phyloP scores from a whole-genome alignment of 2,797 vertebrate genomes.

The Anguilla anguilla region DNA sequence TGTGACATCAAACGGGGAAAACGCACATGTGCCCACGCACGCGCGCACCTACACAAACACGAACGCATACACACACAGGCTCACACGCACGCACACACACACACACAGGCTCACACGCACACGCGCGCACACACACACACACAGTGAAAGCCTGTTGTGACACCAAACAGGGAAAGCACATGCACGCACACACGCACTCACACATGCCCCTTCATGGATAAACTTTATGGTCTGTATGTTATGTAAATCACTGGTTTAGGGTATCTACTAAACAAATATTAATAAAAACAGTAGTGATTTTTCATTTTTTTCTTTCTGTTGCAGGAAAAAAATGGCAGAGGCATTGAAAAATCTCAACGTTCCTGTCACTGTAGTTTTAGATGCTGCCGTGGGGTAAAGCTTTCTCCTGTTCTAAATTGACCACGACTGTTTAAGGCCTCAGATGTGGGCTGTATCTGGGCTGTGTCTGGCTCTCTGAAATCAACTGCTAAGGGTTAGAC shows the following conservation, averaged over 20 bases:
- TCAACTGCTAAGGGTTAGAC: not conserved
- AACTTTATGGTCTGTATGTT: not conserved
- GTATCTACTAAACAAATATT: not conserved
- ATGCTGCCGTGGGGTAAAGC: slow-evolving; percentile 91
- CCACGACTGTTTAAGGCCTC: not conserved
- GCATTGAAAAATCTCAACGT: slow-evolving; percentile 85
- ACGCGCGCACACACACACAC: not conserved
- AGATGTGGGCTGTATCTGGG: not conserved
- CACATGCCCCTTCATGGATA: not conserved
- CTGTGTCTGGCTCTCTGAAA: not conserved
- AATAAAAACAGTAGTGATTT: not conserved
- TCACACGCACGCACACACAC: no score
- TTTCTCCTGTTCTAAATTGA: not conserved
- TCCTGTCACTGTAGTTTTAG: slow-evolving; percentile 88
- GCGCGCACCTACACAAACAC: slow-evolving; percentile 3
- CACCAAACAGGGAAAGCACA: not conserved
- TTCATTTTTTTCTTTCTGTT: slow-evolving; percentile 8
- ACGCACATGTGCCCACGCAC: no score
- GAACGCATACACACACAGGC: no score
- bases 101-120: no score
- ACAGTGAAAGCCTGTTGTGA: not conserved
- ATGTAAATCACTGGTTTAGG: not conserved
- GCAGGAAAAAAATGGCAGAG: slow-evolving; percentile 89
- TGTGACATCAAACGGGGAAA: not conserved
- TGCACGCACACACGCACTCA: slow-evolving; percentile 21